Evolutionary conservation across 2,113 vertebrate species (phyloP).

Genomic region (Pelusios castaneus): DNA sequence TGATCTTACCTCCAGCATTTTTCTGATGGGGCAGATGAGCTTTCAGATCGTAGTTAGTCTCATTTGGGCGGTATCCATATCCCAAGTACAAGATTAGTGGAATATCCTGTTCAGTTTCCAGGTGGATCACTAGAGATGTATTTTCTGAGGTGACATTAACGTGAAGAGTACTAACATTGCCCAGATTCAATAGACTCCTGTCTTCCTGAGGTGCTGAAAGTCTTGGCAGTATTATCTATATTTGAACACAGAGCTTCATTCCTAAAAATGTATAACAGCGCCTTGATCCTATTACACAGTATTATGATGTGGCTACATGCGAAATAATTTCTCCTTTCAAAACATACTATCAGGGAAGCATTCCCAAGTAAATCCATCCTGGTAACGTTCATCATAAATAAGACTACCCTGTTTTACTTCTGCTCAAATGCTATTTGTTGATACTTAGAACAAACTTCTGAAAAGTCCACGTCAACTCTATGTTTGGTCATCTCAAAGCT

Average conservation of each 20-base stretch:
- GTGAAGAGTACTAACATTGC: constrained; percentile 82
- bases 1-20: constrained; percentile 77
- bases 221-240: constrained; percentile 88
- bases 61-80: constrained; percentile 82
- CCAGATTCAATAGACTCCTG: constrained; percentile 81
- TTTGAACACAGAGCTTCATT: constrained; percentile 11
- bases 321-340: neutral
- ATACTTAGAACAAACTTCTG: neutral
- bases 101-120: constrained; percentile 82
- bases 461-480: neutral
- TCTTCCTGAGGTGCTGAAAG: constrained; percentile 67
- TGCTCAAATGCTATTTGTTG: neutral
- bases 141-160: constrained; percentile 84
- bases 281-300: neutral
- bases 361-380: neutral
- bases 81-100: constrained; percentile 85
- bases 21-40: constrained; percentile 74
- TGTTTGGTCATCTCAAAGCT: neutral
- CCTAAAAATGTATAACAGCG: constrained; percentile 3
- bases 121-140: constrained; percentile 85
- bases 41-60: constrained; percentile 80
- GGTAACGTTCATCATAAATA: neutral
- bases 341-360: neutral
- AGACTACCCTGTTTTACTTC: neutral
- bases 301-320: neutral